Evolutionary conservation across 1,140 invertebrate genomes (phyloP).

Genomic region (Arion vulgaris): DNA sequence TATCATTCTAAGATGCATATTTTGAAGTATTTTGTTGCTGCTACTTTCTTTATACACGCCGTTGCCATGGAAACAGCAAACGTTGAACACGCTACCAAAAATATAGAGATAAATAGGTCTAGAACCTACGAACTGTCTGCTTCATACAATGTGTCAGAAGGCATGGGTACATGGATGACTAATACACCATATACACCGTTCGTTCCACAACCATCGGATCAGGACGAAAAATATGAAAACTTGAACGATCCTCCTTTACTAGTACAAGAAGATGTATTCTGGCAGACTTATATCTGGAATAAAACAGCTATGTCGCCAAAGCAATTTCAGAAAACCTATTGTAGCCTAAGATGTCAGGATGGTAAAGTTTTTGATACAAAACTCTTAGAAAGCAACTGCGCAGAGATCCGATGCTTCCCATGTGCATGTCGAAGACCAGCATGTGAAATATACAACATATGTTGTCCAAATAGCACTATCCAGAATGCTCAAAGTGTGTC

Average conservation of each 20-base stretch:
- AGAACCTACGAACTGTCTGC: background rate
- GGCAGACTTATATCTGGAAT: background rate
- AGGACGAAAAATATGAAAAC: no score
- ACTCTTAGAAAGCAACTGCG: background rate
- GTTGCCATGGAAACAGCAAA: background rate
- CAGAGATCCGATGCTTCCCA: background rate
- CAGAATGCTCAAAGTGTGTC: background rate
- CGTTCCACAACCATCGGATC: no score
- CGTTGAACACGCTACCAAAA: background rate
- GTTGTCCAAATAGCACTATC: background rate
- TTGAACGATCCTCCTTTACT: no score
- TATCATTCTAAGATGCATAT: no score
- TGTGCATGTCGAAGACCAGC: background rate
- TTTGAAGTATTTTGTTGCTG: no score
- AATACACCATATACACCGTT: no score
- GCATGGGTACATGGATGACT: no score
- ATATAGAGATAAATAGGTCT: background rate
- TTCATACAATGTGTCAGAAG: background rate
- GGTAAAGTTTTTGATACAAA: background rate
- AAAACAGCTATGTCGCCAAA: background rate
- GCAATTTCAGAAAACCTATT: background rate
- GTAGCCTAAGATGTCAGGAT: background rate
- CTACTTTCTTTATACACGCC: no score
- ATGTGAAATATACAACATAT: background rate
- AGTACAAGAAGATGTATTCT: no score